Evolutionary conservation across 1,140 invertebrate species (phyloP).

Genomic region (Heliconius melpomene): DNA sequence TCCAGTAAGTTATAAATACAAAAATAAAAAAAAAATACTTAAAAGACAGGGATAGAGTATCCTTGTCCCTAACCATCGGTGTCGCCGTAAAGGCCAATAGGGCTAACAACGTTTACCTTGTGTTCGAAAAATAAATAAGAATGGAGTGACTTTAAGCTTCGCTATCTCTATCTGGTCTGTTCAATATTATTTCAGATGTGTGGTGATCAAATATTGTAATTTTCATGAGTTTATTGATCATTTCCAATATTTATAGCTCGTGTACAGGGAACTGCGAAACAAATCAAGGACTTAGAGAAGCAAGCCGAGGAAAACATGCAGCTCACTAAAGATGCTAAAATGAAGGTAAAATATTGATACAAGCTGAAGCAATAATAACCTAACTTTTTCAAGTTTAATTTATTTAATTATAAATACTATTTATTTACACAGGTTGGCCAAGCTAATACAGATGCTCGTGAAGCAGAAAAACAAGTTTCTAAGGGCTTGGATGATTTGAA

Average conservation of each 20-base stretch:
- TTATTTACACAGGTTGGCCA: slow-evolving; percentile 87
- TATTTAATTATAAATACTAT: neutral
- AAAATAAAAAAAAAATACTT: no score
- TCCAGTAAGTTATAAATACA: slow-evolving; percentile 56
- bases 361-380: no score
- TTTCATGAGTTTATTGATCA: neutral
- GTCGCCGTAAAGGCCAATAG: no score
- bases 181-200: no score
- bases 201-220: neutral
- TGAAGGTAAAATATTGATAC: slow-evolving; percentile 76
- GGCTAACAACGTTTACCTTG: no score
- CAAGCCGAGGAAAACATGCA: slow-evolving; percentile 88
- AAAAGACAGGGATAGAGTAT: no score
- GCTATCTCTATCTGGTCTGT: neutral
- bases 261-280: slow-evolving; percentile 86
- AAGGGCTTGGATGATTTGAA: slow-evolving; percentile 90
- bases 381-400: neutral
- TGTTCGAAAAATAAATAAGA: neutral
- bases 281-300: slow-evolving; percentile 87
- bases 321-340: slow-evolving; percentile 87
- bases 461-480: slow-evolving; percentile 90
- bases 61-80: no score
- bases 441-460: slow-evolving; percentile 90
- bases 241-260: slow-evolving; percentile 71
- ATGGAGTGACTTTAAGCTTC: neutral